Evolutionary conservation across 2,113 vertebrate species (phyloP), one percentile per base, ranked within the genome.

Genomic region (Neolamprologus kungweensis): DNA sequence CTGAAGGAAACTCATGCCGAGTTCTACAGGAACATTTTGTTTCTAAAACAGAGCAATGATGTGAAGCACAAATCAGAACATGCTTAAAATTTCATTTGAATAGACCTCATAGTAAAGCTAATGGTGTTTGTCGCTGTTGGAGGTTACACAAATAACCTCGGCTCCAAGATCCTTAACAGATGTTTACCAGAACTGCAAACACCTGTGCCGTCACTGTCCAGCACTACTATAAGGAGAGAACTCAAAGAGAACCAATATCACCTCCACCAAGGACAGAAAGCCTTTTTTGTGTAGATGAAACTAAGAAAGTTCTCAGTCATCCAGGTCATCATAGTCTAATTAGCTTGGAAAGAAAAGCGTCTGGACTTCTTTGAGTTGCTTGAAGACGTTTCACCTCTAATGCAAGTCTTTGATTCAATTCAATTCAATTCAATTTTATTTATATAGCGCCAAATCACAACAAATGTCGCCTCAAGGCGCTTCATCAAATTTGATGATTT

Each of bases 221-320:
- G 16, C 14, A 10, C 0, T 19, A 31, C 57, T 19, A 31, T 31
- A 60, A 57, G 11, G 54, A 14, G 54, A 7, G 21, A 57, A 57
- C 50, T 53, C 3, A 53, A 53, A 53, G 50, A 53, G 50, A 53
- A 53, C 50, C 0, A 53, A 53, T 53, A 53, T 0, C 19, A n/a
- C 50, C 50, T 53, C 50, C 50, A 53, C 50, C 8, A 58, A 31
- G 57, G 1, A 31, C 26, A 17, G 50, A 10, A n/a, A 10, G 50
- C 4, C 2, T 17, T 8, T 17, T 47, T 47, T 17, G 16, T 47
- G 45, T 7, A 47, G 53, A 12, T 54, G 53, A 21, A 21, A 54
- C 53, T 21, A 21, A 21, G 21, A 21, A 21, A 21, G 21, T 21
- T 21, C 21, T 21, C 21, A 21, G 21, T 21, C 21, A 21, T 21